A percentile compares a stretch with the other conserved stretches of the same genome.
These are phyloP conservation scores for Leucophora obtusa DNA, from an alignment of 2,888 invertebrate species.

Conservation along the genomic window DNA sequence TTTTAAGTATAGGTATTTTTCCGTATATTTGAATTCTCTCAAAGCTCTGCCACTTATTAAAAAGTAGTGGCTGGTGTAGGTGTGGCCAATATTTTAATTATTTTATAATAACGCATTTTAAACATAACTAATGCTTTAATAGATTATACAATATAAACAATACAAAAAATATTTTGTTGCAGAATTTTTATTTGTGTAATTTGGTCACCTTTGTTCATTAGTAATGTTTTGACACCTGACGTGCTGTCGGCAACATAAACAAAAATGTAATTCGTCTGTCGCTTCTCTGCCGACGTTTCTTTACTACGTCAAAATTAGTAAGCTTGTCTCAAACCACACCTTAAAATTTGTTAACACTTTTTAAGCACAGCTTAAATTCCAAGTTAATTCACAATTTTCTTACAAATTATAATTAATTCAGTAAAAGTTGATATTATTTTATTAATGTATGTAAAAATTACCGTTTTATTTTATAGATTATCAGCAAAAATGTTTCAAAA, in stretches of 20 bases:
- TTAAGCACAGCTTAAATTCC: neutral
- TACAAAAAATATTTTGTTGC: too few relatives aligned
- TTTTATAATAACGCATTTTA: neutral
- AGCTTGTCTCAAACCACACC: conserved; percentile 62
- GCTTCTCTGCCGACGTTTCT: conserved; percentile 12
- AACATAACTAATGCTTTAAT: neutral
- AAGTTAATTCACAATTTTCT: neutral
- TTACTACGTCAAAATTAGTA: conserved; percentile 28
- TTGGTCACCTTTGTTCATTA: conserved; percentile 4
- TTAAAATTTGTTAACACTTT: conserved; percentile 36
- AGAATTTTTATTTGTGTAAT: neutral
- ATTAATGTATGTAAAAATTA: conserved; percentile 19
- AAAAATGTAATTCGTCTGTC: conserved; percentile 8
- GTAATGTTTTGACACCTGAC: conserved; percentile 34
- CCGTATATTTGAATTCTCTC: too few relatives aligned
- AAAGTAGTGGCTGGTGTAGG: conserved; percentile 24
- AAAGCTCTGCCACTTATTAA: neutral
- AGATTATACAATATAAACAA: neutral
- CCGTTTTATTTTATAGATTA: conserved; percentile 29
- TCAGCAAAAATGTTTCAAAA: neutral
- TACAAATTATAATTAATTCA: neutral
- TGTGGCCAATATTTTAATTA: conserved; percentile 21
- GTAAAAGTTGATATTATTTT: neutral
- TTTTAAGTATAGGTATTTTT: too few relatives aligned
- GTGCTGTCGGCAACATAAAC: conserved; percentile 31